Evolutionary conservation across 2,113 vertebrate genomes (phyloP).

Genomic region (Leptodactylus fuscus): DNA sequence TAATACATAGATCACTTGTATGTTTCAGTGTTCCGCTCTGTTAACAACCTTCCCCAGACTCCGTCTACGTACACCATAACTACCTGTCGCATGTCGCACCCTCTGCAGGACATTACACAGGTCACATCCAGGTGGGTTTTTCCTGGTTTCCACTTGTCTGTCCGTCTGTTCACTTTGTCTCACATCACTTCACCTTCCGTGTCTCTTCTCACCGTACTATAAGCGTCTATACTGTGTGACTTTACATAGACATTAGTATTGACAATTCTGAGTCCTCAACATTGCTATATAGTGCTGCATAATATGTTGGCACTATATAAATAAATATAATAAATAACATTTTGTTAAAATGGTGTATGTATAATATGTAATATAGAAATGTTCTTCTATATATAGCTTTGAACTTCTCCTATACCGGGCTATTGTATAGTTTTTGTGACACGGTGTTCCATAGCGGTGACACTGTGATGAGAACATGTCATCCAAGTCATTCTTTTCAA

Average conservation of each 20-base stretch:
- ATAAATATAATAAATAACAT: too few species aligned
- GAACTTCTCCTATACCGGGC: too few species aligned
- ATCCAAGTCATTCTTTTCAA: too few species aligned
- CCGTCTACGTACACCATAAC: conserved; percentile 82
- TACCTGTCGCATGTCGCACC: conserved; percentile 80
- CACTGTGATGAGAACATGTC: too few species aligned
- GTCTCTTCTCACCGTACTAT: background rate
- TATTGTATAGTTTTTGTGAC: too few species aligned
- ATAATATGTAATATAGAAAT: too few species aligned
- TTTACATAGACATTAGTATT: background rate
- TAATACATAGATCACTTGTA: conserved; percentile 68
- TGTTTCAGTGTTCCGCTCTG: conserved; percentile 79
- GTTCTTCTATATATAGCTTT: too few species aligned
- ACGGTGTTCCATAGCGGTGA: too few species aligned
- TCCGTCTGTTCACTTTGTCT: background rate
- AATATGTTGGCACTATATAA: too few species aligned
- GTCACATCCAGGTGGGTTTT: conserved; percentile 80
- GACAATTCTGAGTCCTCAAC: background rate
- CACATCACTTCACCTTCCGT: background rate
- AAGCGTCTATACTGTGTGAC: too few species aligned
- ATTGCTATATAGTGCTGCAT: too few species aligned
- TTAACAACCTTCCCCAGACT: conserved; percentile 80
- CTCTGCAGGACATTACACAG: conserved; percentile 73
- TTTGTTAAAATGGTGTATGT: too few species aligned
- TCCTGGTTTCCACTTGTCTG: background rate